Conservation (phyloP, 1,140 invertebrate genomes). For the Orussus abietinus region DNA sequence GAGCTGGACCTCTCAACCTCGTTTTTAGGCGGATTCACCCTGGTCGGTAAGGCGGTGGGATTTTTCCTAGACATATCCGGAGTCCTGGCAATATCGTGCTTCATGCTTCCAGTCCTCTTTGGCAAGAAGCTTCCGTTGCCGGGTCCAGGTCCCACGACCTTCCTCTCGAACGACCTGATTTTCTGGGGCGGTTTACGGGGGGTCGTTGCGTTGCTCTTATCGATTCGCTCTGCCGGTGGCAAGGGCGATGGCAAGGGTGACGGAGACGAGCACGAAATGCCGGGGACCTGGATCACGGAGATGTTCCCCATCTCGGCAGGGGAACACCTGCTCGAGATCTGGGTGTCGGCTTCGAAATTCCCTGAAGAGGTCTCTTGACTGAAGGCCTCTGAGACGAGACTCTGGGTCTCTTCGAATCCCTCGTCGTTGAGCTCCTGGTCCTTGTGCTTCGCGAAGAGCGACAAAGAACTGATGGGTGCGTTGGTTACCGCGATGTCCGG, state of each 20-base stretch:
- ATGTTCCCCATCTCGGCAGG: constrained; percentile 38
- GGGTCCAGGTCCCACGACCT: no score
- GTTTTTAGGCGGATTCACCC: constrained; percentile 19
- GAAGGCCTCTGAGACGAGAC: constrained; percentile 76
- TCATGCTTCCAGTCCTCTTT: constrained; percentile 33
- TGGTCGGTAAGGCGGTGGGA: constrained; percentile 7
- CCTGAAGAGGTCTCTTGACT: constrained; percentile 75
- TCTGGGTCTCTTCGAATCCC: constrained; percentile 86
- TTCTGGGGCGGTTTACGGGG: constrained; percentile 15
- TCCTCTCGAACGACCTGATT: constrained; percentile 15
- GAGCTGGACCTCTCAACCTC: constrained; percentile 63
- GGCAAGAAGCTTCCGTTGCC: constrained; percentile 42
- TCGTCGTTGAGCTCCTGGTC: constrained; percentile 78
- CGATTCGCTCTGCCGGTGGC: constrained; percentile 5
- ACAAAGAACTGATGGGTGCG: constrained; percentile 21
- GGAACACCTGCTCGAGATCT: constrained; percentile 50
- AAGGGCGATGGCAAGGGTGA: no score
- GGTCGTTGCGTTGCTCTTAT: constrained; percentile 7
- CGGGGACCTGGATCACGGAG: no score
- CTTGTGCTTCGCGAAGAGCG: constrained; percentile 38
- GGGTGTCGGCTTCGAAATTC: constrained; percentile 64
- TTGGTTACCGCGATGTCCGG: constrained; percentile 47
- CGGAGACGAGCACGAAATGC: no score
- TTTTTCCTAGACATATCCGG: constrained; percentile 27
- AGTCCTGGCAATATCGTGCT: constrained; percentile 31